A percentile compares a stretch with the other conserved stretches of the same genome.
These are phyloP conservation scores for Aselliscus stoliczkanus DNA, from an alignment of 2,797 vertebrate species.

Conservation along the genomic window DNA sequence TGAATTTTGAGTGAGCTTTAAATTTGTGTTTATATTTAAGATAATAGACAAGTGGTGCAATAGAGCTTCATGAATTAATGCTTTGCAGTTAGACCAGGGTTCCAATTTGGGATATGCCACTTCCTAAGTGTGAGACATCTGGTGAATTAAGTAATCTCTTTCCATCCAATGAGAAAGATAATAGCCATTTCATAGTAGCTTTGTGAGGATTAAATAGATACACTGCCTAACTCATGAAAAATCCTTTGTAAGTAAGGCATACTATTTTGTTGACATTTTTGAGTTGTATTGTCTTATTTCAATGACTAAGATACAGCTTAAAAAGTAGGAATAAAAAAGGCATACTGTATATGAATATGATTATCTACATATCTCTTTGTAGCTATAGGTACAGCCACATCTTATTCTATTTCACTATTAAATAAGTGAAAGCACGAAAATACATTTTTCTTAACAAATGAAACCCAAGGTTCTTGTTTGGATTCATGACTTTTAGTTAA, in stretches of 20 bases:
- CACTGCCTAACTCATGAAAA: not conserved
- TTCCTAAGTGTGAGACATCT: not conserved
- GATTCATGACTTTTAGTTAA: not conserved
- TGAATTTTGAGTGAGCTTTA: not conserved
- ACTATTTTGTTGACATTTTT: not conserved
- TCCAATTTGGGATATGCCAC: not conserved
- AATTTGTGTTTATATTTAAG: not conserved
- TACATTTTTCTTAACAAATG: not conserved
- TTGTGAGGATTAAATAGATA: not conserved
- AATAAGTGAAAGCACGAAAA: not conserved
- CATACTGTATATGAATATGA: not conserved
- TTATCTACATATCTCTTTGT: not conserved
- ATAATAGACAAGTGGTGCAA: not conserved
- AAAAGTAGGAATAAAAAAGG: not conserved
- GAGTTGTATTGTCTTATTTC: not conserved
- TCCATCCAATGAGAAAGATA: not conserved
- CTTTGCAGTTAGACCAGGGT: not conserved
- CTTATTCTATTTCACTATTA: not conserved
- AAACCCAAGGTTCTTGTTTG: not conserved
- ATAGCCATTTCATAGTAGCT: not conserved
- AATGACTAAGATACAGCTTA: not conserved
- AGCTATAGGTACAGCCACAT: not conserved
- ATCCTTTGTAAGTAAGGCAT: not conserved
- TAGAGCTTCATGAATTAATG: not conserved
- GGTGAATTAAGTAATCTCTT: not conserved